Evolutionary conservation across 2,113 vertebrate genomes (phyloP).

Genomic region (Cromileptes altivelis): DNA sequence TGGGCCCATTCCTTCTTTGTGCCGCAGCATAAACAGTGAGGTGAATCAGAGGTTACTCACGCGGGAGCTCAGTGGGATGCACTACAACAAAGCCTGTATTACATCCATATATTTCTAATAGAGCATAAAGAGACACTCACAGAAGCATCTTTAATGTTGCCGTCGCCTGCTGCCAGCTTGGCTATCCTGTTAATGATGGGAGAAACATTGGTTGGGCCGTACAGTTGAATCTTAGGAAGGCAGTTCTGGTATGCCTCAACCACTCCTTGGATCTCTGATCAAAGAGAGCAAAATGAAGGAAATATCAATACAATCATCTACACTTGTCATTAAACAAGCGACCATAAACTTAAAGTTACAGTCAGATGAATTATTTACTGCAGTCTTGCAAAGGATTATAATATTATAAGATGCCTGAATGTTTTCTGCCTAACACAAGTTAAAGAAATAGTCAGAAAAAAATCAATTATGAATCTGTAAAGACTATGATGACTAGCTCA

Average conservation of each 20-base stretch:
- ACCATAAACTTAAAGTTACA: constrained; percentile 1
- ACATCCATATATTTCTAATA: constrained; percentile 32
- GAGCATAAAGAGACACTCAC: constrained; percentile 79
- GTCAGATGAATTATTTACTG: not conserved
- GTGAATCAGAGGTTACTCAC: constrained; percentile 44
- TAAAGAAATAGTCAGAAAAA: not conserved
- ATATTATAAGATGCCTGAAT: not conserved
- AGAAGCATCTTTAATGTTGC: constrained; percentile 91
- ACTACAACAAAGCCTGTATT: constrained; percentile 48
- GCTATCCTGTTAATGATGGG: constrained; percentile 96
- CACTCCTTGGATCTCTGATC: constrained; percentile 93
- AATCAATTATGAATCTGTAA: not conserved
- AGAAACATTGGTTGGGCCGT: constrained; percentile 95
- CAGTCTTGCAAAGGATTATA: not conserved
- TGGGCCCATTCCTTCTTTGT: not conserved
- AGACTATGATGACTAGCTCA: not conserved
- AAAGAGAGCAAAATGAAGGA: constrained; percentile 49
- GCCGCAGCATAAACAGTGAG: constrained; percentile 27
- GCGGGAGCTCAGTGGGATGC: constrained; percentile 29
- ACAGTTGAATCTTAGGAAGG: constrained; percentile 96
- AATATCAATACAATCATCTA: constrained; percentile 7
- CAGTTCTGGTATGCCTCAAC: constrained; percentile 97
- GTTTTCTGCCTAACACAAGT: constrained; percentile 4
- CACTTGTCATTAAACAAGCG: constrained; percentile 18
- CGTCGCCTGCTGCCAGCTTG: constrained; percentile 88